A percentile compares a stretch with the other conserved stretches of the same genome.
Conservation (phyloP, 2,888 invertebrate species). For the Choreutis nemorana region DNA sequence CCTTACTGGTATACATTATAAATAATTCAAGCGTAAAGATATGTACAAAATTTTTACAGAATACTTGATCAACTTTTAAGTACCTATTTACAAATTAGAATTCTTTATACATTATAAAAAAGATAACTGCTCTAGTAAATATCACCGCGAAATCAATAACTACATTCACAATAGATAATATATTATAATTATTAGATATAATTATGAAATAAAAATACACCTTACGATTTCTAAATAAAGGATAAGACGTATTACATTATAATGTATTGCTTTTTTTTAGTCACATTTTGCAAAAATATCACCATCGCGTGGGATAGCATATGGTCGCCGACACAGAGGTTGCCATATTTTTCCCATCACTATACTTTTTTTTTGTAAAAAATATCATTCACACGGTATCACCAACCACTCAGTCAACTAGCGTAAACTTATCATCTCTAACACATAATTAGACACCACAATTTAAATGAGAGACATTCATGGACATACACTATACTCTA, state of each 20-base stretch:
- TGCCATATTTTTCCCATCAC: slow-evolving; percentile 18
- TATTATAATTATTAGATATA: slow-evolving; percentile 35
- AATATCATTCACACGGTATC: slow-evolving; percentile 49
- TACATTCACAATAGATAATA: slow-evolving; percentile 62
- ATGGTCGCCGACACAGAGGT: slow-evolving; percentile 19
- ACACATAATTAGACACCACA: slow-evolving; percentile 65
- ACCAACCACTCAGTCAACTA: slow-evolving; percentile 55
- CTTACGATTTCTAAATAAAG: slow-evolving; percentile 58
- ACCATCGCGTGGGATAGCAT: slow-evolving; percentile 49
- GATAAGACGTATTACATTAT: slow-evolving; percentile 72
- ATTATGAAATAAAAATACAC: slow-evolving; percentile 56
- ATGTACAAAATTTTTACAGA: slow-evolving; percentile 65
- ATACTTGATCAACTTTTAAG: slow-evolving; percentile 50
- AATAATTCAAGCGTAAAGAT: slow-evolving; percentile 65
- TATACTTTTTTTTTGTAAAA: slow-evolving; percentile 45
- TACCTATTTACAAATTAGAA: slow-evolving; percentile 67
- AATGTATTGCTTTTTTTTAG: slow-evolving; percentile 80
- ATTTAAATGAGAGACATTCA: slow-evolving; percentile 62
- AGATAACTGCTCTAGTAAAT: slow-evolving; percentile 60
- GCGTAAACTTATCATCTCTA: slow-evolving; percentile 53
- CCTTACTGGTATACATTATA: slow-evolving; percentile 51
- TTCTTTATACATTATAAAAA: slow-evolving; percentile 64
- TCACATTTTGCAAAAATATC: slow-evolving; percentile 76
- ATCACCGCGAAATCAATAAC: slow-evolving; percentile 65
- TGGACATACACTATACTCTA: slow-evolving; percentile 61